These are phyloP conservation scores for Bellardia pandia DNA, from an alignment of 2,888 invertebrate genomes.

Conservation along the genomic window DNA sequence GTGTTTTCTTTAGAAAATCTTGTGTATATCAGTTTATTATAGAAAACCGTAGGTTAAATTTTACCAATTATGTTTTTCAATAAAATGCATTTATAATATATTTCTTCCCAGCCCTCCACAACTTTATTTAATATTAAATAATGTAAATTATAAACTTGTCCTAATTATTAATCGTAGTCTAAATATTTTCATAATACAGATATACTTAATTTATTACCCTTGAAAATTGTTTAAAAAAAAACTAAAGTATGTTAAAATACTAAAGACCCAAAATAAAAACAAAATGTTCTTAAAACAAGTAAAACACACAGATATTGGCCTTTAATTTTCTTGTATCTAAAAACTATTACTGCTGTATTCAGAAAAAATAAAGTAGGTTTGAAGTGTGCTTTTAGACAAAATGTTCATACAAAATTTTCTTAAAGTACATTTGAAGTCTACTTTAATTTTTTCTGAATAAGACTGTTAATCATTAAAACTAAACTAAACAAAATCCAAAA, in stretches of 20 bases:
- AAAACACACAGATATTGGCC: slow-evolving; percentile 74
- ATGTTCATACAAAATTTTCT: no score
- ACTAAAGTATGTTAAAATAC: slow-evolving; percentile 33
- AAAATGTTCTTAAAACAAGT: neutral
- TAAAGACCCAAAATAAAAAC: slow-evolving; percentile 1
- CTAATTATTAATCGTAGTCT: slow-evolving; percentile 42
- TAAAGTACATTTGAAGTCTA: no score
- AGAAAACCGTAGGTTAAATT: no score
- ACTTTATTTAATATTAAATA: neutral
- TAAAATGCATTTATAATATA: no score
- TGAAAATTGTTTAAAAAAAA: slow-evolving; percentile 38
- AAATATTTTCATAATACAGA: slow-evolving; percentile 41
- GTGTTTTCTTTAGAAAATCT: no score
- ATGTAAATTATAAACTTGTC: slow-evolving; percentile 38
- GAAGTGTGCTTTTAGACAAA: no score
- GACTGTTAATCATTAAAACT: slow-evolving; percentile 41
- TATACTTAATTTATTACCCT: slow-evolving; percentile 40
- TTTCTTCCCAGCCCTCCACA: no score
- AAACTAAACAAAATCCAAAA: slow-evolving; percentile 4
- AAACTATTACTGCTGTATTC: no score
- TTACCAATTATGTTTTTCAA: no score
- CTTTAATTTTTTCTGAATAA: no score
- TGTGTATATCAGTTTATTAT: no score
- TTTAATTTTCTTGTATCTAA: slow-evolving; percentile 65
- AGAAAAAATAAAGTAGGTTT: no score